Conservation (phyloP, 1,140 invertebrate species). For the Drosophila parabipectinata region DNA sequence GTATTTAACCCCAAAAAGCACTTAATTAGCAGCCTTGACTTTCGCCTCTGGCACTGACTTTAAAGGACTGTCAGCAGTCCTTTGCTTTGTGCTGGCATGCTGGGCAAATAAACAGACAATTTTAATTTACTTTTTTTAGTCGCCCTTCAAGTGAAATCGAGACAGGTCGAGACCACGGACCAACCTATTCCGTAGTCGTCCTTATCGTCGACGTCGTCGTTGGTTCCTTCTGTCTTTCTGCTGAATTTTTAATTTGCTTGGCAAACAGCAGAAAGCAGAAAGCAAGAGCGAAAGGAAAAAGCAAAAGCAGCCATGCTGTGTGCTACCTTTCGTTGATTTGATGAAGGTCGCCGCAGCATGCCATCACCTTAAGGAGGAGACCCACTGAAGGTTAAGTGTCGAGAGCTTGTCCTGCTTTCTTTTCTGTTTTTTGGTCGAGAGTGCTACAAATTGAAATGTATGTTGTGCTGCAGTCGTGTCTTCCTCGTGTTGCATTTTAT, state of each 20-base stretch:
- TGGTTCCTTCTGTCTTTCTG: conserved; percentile 59
- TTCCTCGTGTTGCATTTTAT: conserved; percentile 42
- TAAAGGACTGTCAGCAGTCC: conserved; percentile 56
- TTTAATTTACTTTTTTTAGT: conserved; percentile 77
- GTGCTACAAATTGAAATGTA: conserved; percentile 79
- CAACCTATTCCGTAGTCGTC: conserved; percentile 39
- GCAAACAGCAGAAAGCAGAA: conserved; percentile 56
- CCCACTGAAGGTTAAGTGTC: conserved; percentile 70
- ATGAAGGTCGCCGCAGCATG: conserved; percentile 55
- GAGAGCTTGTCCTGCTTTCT: conserved; percentile 46
- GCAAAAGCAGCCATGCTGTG: conserved; percentile 9
- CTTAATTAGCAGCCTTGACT: conserved; percentile 82
- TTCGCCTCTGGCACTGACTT: conserved; percentile 40
- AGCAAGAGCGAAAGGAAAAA: conserved; percentile 1
- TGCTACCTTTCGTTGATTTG: conserved; percentile 53
- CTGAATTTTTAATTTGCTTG: conserved; percentile 79
- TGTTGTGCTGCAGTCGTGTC: conserved; percentile 29
- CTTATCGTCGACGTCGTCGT: conserved; percentile 26
- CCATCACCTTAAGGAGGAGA: conserved; percentile 26
- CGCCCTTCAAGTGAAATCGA: conserved; percentile 74
- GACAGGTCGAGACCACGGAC: conserved; percentile 75
- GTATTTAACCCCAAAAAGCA: conserved; percentile 67
- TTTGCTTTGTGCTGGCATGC: conserved; percentile 57
- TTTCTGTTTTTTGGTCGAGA: conserved; percentile 49
- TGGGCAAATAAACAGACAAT: conserved; percentile 77